These are phyloP conservation scores for Cryptosula pallasiana DNA, from an alignment of 2,888 invertebrate species.

Conservation along the genomic window DNA sequence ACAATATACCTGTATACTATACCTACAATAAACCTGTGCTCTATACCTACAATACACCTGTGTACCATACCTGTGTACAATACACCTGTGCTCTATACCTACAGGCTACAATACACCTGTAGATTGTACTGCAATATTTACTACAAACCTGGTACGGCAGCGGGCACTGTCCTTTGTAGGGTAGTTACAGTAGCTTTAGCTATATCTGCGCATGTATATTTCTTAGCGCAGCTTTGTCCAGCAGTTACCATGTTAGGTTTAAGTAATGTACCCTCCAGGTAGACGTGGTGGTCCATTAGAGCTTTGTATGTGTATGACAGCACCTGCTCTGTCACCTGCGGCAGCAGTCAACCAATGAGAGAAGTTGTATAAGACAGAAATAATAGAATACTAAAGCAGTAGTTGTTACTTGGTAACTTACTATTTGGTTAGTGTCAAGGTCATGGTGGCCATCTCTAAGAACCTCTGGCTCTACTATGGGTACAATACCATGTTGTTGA, in stretches of 20 bases:
- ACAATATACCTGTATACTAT: too few relatives aligned
- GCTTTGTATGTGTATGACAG: slow-evolving; percentile 94
- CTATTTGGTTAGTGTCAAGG: slow-evolving; percentile 83
- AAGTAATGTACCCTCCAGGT: slow-evolving; percentile 91
- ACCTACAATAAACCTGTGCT: too few relatives aligned
- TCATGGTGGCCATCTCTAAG: slow-evolving; percentile 97
- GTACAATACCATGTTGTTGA: slow-evolving; percentile 58
- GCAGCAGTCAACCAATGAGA: too few relatives aligned
- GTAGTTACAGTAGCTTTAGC: slow-evolving; percentile 90
- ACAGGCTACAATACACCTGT: too few relatives aligned
- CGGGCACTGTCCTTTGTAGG: slow-evolving; percentile 85
- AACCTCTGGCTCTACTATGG: slow-evolving; percentile 98
- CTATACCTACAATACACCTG: too few relatives aligned
- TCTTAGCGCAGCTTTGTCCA: slow-evolving; percentile 68
- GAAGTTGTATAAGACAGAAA: too few relatives aligned
- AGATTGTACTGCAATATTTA: too few relatives aligned
- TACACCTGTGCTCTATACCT: too few relatives aligned
- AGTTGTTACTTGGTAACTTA: too few relatives aligned
- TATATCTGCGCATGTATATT: slow-evolving; percentile 75
- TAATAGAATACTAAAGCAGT: too few relatives aligned
- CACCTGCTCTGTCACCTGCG: slow-evolving; percentile 57
- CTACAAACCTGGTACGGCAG: slow-evolving; percentile 79
- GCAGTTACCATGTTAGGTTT: slow-evolving; percentile 99
- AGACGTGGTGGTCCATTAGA: slow-evolving; percentile 92
- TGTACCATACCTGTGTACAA: too few relatives aligned